Base-by-base conservation (phyloP, 2,888 invertebrate genomes). In the Arrhopalites spinosus region DNA sequence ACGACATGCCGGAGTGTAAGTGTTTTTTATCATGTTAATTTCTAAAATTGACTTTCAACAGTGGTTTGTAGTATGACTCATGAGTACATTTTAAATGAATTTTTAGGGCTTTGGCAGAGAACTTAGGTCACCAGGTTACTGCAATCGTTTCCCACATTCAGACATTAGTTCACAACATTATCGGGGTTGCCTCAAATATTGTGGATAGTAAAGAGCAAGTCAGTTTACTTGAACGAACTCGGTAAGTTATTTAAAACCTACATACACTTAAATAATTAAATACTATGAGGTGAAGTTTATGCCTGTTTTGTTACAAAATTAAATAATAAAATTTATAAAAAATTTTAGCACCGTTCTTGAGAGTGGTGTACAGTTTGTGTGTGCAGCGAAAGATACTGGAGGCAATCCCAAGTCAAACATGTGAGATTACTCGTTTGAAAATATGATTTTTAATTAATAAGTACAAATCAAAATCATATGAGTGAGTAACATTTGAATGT, bases 121-220 rank as follows among this genome's bases (percentile, higher is more conserved):
- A 93, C 84, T 88, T 99, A 75, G 97, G 97, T 0, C 96, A 97
- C 66, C 81, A 86, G 84, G 85, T 87, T 17, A 85, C 85, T 45
- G 86, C 86, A 78, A 83, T 87, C 88, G 88, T 90, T 0, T 89
- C 90, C 50, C 94, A 93, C 86, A 92, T 94, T 79, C 95, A 96
- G 81, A 94, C 97, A 0, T 88, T 98, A 79, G 92, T 95, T 0
- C 88, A 90, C 1, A 93, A 92, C 17, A 90, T 93, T 0, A 90
- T 95, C 72, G 96, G 96, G n/a, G 92, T 92, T 1, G 93, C 94
- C 1, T 95, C 96, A 0, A 92, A 93, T 84, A 92, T 95, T 85
- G 90, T 93, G 7, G 95, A 96, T 85, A 93, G 94, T 0, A 90
- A 90, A 84, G 92, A 93, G 83, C 98, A 98, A 86, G 92, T 92